Conservation (phyloP, 1,140 invertebrate genomes). For the Philopotamus ludificatus region DNA sequence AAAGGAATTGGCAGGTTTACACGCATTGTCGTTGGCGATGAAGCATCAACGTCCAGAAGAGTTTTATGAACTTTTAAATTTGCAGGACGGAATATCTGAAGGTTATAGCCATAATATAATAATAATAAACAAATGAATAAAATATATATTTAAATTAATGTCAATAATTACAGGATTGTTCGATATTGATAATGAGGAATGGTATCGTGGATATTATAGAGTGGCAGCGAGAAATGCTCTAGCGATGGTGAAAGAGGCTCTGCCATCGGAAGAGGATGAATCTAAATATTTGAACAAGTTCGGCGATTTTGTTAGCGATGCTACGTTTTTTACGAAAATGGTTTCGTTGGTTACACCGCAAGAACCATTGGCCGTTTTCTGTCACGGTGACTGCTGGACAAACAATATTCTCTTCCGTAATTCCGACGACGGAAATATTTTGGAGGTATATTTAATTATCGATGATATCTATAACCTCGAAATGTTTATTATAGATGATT, state of each 20-base stretch:
- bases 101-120: conserved; percentile 42
- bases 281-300: conserved; percentile 63
- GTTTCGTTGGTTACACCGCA: conserved; percentile 60
- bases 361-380: conserved; percentile 66
- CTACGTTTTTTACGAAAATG: conserved; percentile 69
- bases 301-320: conserved; percentile 60
- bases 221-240: conserved; percentile 64
- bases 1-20: conserved; percentile 64
- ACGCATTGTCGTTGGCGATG: conserved; percentile 66
- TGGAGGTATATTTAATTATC: conserved; percentile 51
- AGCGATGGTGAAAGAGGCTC: conserved; percentile 62
- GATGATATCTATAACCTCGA: neutral
- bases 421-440: conserved; percentile 51
- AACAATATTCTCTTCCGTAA: conserved; percentile 71
- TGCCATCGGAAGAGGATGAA: conserved; percentile 53
- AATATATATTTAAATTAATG: neutral
- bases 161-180: conserved; percentile 56
- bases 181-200: conserved; percentile 64
- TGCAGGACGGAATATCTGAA: conserved; percentile 54
- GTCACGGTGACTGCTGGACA: conserved; percentile 75
- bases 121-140: neutral
- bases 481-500: conserved; percentile 1
- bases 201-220: conserved; percentile 68
- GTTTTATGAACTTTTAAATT: conserved; percentile 60
- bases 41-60: conserved; percentile 61